phyloP scores from a whole-genome alignment of 2,888 invertebrate genomes.

The Hypercompe scribonia region DNA sequence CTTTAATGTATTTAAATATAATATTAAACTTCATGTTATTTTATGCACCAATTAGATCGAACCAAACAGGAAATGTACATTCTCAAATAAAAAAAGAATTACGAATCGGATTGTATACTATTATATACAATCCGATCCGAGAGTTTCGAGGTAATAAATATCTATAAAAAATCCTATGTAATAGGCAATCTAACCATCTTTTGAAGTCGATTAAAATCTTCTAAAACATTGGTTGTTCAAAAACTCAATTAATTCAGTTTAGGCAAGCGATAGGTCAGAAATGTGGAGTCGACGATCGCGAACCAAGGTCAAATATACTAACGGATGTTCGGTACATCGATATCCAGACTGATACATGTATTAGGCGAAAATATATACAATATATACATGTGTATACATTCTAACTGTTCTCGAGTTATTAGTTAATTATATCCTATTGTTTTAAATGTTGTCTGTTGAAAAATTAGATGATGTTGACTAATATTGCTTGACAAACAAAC shows the following conservation, averaged over 20 bases:
- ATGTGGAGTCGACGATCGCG: slow-evolving; percentile 38
- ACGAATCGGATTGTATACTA: too few species aligned
- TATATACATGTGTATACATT: not conserved
- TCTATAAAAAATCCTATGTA: not conserved
- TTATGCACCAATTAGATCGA: too few species aligned
- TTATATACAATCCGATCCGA: too few species aligned
- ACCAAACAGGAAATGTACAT: not conserved
- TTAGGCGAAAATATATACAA: slow-evolving; percentile 13
- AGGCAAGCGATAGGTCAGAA: slow-evolving; percentile 8
- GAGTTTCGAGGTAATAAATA: not conserved
- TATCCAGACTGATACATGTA: slow-evolving; percentile 48
- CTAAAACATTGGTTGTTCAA: not conserved
- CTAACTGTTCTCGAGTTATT: not conserved
- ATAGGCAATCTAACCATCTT: not conserved
- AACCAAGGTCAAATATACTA: slow-evolving; percentile 37
- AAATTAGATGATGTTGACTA: not conserved
- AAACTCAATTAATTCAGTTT: not conserved
- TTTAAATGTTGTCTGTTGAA: too few species aligned
- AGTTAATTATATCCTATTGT: not conserved
- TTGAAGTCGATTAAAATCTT: not conserved
- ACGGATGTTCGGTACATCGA: slow-evolving; percentile 41
- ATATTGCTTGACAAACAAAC: not conserved
- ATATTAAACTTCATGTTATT: too few species aligned
- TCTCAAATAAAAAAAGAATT: not conserved
- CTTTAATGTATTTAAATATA: too few species aligned